Conservation (phyloP, 2,888 invertebrate species). For the Drosophila borborema region DNA sequence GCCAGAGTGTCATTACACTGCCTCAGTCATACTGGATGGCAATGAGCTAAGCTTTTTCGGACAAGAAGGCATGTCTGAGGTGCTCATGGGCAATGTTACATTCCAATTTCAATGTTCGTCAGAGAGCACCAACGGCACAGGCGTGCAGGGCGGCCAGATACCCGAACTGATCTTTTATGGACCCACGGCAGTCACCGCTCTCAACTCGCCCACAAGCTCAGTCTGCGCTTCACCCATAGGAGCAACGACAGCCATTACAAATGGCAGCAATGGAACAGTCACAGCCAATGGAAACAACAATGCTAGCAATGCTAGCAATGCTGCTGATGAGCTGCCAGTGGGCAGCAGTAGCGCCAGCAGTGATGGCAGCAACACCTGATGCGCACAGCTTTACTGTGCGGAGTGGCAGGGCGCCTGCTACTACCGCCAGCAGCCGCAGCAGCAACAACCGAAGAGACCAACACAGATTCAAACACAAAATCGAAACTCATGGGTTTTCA, state of each 20-base stretch:
- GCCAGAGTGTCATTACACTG: slow-evolving; percentile 97
- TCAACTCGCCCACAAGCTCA: slow-evolving; percentile 84
- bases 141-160: slow-evolving; percentile 98
- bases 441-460: slow-evolving; percentile 53
- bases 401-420: slow-evolving; percentile 69
- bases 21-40: slow-evolving; percentile 97
- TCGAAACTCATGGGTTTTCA: slow-evolving; percentile 77
- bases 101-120: slow-evolving; percentile 99
- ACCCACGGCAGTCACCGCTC: slow-evolving; percentile 87
- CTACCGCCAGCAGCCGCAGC: slow-evolving; percentile 58
- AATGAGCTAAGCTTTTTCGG: slow-evolving; percentile 98
- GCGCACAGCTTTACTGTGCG: slow-evolving; percentile 68
- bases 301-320: slow-evolving; percentile 44
- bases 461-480: slow-evolving; percentile 55
- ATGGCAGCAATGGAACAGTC: slow-evolving; percentile 26
- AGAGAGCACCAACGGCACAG: slow-evolving; percentile 98
- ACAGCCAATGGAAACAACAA: slow-evolving; percentile 49
- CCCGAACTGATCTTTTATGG: slow-evolving; percentile 98
- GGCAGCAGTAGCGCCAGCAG: slow-evolving; percentile 42
- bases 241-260: slow-evolving; percentile 20
- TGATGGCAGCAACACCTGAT: slow-evolving; percentile 72
- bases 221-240: slow-evolving; percentile 82
- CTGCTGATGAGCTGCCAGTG: slow-evolving; percentile 50
- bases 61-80: slow-evolving; percentile 98
- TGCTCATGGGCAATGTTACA: slow-evolving; percentile 95